Evolutionary conservation across 2,888 invertebrate genomes (phyloP).

Genomic region (Neuroscelio doddi): DNA sequence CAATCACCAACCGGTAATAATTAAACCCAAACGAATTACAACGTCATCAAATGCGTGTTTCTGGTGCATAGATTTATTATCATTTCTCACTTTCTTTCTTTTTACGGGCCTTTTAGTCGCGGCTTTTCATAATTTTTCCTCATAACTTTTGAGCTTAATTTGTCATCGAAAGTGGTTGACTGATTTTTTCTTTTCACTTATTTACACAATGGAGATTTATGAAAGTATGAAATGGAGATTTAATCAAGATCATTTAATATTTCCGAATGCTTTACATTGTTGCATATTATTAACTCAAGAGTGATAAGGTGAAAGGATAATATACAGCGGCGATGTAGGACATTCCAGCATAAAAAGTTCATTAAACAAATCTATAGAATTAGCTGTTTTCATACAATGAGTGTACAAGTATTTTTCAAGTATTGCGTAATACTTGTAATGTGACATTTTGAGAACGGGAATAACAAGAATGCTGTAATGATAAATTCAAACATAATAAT

Average conservation of each 20-base stretch:
- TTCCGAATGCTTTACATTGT: constrained; percentile 26
- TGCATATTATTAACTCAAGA: constrained; percentile 14
- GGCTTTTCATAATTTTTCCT: too few relatives aligned
- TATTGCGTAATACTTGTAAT: constrained; percentile 15
- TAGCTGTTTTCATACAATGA: constrained; percentile 7
- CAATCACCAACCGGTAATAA: too few relatives aligned
- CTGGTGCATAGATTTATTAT: too few relatives aligned
- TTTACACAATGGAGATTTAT: constrained; percentile 8
- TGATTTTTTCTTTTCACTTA: constrained; percentile 1
- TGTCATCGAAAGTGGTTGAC: background rate
- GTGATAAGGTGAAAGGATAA: constrained; percentile 32
- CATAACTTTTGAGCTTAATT: background rate
- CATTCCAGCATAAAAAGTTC: constrained; percentile 22
- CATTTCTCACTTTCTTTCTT: background rate
- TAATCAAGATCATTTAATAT: constrained; percentile 6
- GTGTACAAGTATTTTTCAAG: background rate
- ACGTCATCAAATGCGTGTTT: too few relatives aligned
- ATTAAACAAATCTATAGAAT: constrained; percentile 22
- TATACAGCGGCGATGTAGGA: constrained; percentile 3
- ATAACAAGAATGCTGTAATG: too few relatives aligned
- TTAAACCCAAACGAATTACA: too few relatives aligned
- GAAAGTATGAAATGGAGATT: background rate
- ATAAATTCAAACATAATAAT: too few relatives aligned
- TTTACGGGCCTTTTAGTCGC: background rate
- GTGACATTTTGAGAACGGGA: constrained; percentile 5